Percentiles rank a stretch among this genome's conserved stretches.
phyloP scores from a whole-genome alignment of 2,797 vertebrate genomes.

The Syngnathus rostellatus region DNA sequence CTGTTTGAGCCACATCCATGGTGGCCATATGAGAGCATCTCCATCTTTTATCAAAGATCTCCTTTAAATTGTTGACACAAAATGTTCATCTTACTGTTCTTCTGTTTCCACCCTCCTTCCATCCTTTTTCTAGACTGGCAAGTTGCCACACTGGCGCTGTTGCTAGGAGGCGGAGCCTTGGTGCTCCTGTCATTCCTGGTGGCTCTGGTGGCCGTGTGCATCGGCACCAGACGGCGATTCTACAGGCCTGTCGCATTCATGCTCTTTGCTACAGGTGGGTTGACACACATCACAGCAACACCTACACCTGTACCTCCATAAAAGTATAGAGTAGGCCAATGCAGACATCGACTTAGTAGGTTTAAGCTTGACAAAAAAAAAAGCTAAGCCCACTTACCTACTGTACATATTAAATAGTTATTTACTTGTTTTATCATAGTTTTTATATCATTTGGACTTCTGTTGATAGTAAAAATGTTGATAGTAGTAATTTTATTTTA shows the following conservation, averaged over 20 bases:
- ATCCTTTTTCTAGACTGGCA: slow-evolving; percentile 79
- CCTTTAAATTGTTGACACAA: not conserved
- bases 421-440: too few relatives aligned
- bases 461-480: too few relatives aligned
- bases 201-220: slow-evolving; percentile 90
- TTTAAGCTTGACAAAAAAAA: too few relatives aligned
- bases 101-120: not conserved
- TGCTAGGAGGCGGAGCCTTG: slow-evolving; percentile 87
- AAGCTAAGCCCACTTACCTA: too few relatives aligned
- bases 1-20: not conserved
- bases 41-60: not conserved
- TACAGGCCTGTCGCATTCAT: slow-evolving; percentile 92
- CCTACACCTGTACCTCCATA: too few relatives aligned
- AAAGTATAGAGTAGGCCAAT: too few relatives aligned
- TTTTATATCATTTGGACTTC: too few relatives aligned
- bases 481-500: too few relatives aligned
- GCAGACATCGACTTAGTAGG: too few relatives aligned
- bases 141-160: slow-evolving; percentile 89
- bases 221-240: slow-evolving; percentile 86
- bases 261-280: slow-evolving; percentile 92
- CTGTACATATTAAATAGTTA: too few relatives aligned
- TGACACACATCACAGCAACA: not conserved
- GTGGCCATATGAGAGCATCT: not conserved
- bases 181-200: slow-evolving; percentile 94
- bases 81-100: not conserved